Conservation (phyloP, 23 tunicate species). For the Trididemnum miniatum region DNA sequence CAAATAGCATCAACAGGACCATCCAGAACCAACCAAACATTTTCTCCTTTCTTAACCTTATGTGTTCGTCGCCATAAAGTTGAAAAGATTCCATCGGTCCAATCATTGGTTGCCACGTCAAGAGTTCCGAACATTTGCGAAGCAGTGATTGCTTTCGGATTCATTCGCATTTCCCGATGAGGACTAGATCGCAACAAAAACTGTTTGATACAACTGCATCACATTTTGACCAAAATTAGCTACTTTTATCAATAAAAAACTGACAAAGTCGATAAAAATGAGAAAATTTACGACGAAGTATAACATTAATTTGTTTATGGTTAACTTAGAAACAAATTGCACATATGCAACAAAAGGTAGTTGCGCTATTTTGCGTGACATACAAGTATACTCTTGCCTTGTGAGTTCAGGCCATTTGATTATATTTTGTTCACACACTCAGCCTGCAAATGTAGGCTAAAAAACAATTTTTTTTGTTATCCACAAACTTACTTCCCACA, state of each 20-base stretch:
- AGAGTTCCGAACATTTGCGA: conserved; percentile 97
- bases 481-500: conserved; percentile 63
- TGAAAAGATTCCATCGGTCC: conserved; percentile 98
- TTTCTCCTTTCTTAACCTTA: conserved; percentile 95
- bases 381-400: too few relatives aligned
- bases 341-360: too few relatives aligned
- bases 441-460: background rate
- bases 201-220: too few relatives aligned
- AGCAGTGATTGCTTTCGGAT: conserved; percentile 96
- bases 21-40: conserved; percentile 94
- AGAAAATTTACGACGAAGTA: too few relatives aligned
- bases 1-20: conserved; percentile 99
- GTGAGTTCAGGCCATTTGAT: too few relatives aligned
- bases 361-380: too few relatives aligned
- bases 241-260: too few relatives aligned
- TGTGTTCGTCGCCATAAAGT: conserved; percentile 96
- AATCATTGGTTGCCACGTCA: conserved; percentile 98
- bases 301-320: too few relatives aligned
- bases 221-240: too few relatives aligned
- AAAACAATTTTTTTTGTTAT: background rate
- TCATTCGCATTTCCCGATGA: conserved; percentile 92
- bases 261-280: too few relatives aligned
- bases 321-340: too few relatives aligned
- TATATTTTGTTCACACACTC: too few relatives aligned
- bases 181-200: conserved; percentile 77